phyloP scores from a whole-genome alignment of 2,113 vertebrate genomes.

The Otis tarda region DNA sequence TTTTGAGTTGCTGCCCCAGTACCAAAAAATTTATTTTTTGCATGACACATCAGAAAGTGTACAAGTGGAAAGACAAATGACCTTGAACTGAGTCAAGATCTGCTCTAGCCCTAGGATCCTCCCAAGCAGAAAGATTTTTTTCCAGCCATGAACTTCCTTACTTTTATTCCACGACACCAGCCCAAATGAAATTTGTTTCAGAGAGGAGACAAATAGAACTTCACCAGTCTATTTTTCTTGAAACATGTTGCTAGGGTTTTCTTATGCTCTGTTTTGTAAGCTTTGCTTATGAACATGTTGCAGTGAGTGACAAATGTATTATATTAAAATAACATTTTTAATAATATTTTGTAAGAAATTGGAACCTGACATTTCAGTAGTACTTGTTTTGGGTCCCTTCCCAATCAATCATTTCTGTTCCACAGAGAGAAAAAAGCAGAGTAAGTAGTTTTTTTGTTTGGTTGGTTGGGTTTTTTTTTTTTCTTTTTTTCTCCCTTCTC shows the following conservation, averaged over 20 bases:
- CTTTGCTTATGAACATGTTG: neutral
- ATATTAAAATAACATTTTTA: neutral
- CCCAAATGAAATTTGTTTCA: neutral
- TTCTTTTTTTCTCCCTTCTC: no score
- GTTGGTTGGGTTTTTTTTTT: no score
- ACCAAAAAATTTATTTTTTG: neutral
- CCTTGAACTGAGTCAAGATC: neutral
- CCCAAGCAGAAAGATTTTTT: neutral
- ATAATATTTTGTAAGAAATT: neutral
- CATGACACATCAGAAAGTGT: neutral
- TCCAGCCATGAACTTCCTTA: neutral
- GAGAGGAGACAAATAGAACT: neutral
- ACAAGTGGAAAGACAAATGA: neutral
- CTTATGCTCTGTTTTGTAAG: neutral
- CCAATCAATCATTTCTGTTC: neutral
- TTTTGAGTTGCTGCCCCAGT: neutral
- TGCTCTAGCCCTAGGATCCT: neutral
- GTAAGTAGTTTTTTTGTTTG: neutral
- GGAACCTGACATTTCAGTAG: neutral
- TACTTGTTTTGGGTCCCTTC: neutral
- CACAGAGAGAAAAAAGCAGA: neutral
- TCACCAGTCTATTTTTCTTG: neutral
- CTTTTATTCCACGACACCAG: neutral
- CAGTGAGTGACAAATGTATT: neutral
- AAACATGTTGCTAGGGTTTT: neutral